Percentiles rank a stretch among this genome's conserved stretches.
Conservation (phyloP, 1,140 invertebrate species). For the Drosophila burlai region DNA sequence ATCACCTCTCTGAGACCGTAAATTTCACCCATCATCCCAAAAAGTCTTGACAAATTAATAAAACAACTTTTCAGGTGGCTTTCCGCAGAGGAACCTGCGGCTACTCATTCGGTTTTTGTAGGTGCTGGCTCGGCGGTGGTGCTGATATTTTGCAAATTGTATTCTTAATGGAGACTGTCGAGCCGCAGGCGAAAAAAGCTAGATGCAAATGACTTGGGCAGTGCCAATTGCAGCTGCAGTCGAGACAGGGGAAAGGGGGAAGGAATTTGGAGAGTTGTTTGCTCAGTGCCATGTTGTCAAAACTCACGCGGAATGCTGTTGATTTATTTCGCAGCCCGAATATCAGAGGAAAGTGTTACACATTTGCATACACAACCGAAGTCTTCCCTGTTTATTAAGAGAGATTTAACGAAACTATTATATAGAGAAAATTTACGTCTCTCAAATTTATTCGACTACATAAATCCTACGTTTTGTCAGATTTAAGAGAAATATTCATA, state of each 20-base stretch:
- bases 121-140: constrained; percentile 8
- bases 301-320: constrained; percentile 15
- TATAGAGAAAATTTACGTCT: neutral
- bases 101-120: constrained; percentile 29
- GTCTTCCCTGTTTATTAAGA: neutral
- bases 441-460: neutral
- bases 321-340: constrained; percentile 11
- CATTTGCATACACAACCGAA: neutral
- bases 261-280: constrained; percentile 28
- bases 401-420: neutral
- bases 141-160: constrained; percentile 65
- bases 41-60: constrained; percentile 77
- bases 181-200: constrained; percentile 17
- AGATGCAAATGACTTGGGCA: constrained; percentile 60
- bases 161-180: constrained; percentile 68
- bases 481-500: neutral
- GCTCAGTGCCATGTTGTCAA: constrained; percentile 13
- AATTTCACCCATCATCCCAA: constrained; percentile 73
- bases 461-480: too few relatives aligned
- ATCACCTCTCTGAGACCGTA: constrained; percentile 31
- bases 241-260: neutral
- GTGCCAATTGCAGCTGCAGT: constrained; percentile 42
- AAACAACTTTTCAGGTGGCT: constrained; percentile 59
- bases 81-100: constrained; percentile 50
- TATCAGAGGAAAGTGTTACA: neutral